Evolutionary conservation across 2,888 invertebrate genomes (phyloP), one percentile per base, ranked within the genome.

Genomic region (Pterobdella sp.): DNA sequence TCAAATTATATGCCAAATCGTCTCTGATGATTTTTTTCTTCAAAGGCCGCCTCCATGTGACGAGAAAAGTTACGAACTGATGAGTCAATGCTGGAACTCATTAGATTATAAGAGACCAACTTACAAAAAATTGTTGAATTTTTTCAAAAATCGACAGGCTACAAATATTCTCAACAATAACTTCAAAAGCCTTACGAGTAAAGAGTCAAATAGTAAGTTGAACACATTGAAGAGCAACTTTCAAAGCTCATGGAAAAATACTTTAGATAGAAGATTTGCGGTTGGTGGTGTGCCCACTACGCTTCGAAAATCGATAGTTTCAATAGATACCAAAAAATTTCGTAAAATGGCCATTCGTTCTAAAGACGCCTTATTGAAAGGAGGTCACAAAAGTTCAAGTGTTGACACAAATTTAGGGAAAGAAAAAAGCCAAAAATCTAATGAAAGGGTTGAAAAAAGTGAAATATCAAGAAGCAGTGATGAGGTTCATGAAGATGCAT

Each of bases 341-440:
- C 42, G 69, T 52, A 49, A 69, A 26, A 32, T 69, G 0, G 52
- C 69, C 29, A 32, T 52, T 26, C 32, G 34, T 34, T 69, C 69
- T 18, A 69, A 52, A 31, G 69, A 69, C n/a, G 49, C 37, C 29
- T 34, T 69, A 22, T 7, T 69, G 52, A 69, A 42, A 34, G 69
- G 34, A 4, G 14, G 70, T 22, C 7, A 31, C 32, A n/a, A 26
- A 56, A 56, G 60, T 22, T 26, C n/a, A n/a, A n/a, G n/a, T n/a
- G n/a, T n/a, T n/a, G n/a, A n/a, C n/a, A n/a, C n/a, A n/a, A n/a
- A n/a, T n/a, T n/a, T n/a, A n/a, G n/a, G n/a, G n/a, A n/a, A n/a
- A n/a, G n/a, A n/a, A n/a, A n/a, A n/a, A n/a, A n/a, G n/a, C n/a
- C n/a, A n/a, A n/a, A n/a, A n/a, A n/a, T n/a, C n/a, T n/a, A n/a